These are phyloP conservation scores for Pogonocherus hispidulus DNA, from an alignment of 2,888 invertebrate species.

Conservation along the genomic window DNA sequence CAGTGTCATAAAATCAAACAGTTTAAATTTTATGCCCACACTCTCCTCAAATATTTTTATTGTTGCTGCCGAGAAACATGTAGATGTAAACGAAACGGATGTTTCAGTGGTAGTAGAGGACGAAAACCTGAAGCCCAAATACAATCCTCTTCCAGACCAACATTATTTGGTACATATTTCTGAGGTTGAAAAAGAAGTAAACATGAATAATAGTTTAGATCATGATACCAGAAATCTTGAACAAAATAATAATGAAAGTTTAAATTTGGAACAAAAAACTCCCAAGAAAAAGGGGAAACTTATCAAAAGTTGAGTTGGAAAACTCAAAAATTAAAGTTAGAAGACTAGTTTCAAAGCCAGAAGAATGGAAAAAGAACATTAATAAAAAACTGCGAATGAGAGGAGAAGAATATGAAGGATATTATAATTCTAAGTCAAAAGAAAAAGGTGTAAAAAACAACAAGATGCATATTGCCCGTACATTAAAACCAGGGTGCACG, in stretches of 20 bases:
- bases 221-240: not conserved
- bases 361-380: not conserved
- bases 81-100: not conserved
- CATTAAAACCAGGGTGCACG: not conserved
- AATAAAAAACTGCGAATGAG: constrained; percentile 8
- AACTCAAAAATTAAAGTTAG: too few relatives aligned
- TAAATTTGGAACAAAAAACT: too few relatives aligned
- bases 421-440: not conserved
- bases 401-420: constrained; percentile 8
- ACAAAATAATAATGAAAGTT: too few relatives aligned
- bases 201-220: constrained; percentile 1
- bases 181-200: not conserved
- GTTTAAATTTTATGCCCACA: constrained; percentile 4
- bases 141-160: constrained; percentile 4
- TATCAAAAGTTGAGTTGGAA: too few relatives aligned
- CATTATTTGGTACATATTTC: constrained; percentile 4
- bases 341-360: not conserved
- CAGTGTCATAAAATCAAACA: too few relatives aligned
- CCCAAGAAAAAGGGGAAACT: too few relatives aligned
- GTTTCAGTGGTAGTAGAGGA: not conserved
- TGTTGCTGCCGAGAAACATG: not conserved
- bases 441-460: not conserved
- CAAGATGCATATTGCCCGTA: not conserved
- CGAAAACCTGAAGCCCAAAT: not conserved
- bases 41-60: constrained; percentile 2